These are phyloP conservation scores for Muschampia plurimacula DNA, from an alignment of 2,888 invertebrate species.

Conservation along the genomic window DNA sequence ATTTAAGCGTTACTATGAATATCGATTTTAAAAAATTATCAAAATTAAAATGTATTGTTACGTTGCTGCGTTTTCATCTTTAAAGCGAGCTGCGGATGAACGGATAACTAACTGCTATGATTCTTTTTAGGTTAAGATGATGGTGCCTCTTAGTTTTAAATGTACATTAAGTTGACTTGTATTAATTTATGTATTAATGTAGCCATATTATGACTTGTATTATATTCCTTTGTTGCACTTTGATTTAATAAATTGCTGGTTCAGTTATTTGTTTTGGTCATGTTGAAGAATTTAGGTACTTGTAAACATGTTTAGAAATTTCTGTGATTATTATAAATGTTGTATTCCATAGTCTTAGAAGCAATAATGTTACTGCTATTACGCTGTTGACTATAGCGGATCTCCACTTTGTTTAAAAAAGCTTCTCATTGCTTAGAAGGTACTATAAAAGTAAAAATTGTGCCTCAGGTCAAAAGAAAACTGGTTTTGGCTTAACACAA, in stretches of 20 bases:
- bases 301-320: background rate
- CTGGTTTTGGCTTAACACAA: too few relatives aligned
- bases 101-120: background rate
- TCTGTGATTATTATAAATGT: slow-evolving; percentile 2
- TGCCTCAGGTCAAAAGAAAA: too few relatives aligned
- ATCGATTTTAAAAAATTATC: slow-evolving; percentile 11
- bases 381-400: slow-evolving; percentile 12
- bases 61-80: background rate
- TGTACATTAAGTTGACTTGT: slow-evolving; percentile 33
- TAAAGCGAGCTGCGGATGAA: background rate
- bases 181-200: slow-evolving; percentile 47
- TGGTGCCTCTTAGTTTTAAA: slow-evolving; percentile 68
- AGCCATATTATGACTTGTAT: slow-evolving; percentile 1
- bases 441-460: too few relatives aligned
- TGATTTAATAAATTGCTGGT: slow-evolving; percentile 22
- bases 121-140: slow-evolving; percentile 70
- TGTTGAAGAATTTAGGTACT: background rate
- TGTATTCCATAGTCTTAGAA: slow-evolving; percentile 4
- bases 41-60: background rate
- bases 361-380: slow-evolving; percentile 17
- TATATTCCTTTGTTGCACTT: slow-evolving; percentile 24
- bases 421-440: too few relatives aligned
- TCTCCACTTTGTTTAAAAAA: background rate
- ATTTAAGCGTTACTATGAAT: slow-evolving; percentile 34
- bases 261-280: slow-evolving; percentile 1